These are phyloP conservation scores for Melanotaenia boesemani DNA, from an alignment of 2,797 vertebrate species.

Conservation along the genomic window DNA sequence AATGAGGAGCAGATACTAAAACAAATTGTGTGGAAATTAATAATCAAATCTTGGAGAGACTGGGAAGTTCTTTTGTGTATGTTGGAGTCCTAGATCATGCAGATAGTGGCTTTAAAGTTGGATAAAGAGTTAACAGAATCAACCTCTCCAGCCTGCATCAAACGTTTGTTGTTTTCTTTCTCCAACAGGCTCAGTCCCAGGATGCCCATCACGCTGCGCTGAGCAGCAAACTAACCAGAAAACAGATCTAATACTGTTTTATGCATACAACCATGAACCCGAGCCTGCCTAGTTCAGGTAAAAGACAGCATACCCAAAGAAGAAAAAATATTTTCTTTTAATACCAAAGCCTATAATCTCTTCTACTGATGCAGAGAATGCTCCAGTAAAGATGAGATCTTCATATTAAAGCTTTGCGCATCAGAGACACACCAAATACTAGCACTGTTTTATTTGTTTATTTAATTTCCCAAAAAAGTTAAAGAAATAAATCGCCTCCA, in stretches of 20 bases:
- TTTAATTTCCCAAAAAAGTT: too few relatives aligned
- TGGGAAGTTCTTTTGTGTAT: background rate
- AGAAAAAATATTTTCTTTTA: background rate
- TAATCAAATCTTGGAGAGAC: background rate
- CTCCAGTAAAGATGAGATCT: background rate
- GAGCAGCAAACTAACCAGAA: background rate
- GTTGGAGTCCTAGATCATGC: background rate
- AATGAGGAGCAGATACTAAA: background rate
- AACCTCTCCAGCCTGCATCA: background rate
- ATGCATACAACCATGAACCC: background rate
- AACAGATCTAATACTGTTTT: background rate
- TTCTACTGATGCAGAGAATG: background rate
- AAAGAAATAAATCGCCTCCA: too few relatives aligned
- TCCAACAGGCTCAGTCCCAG: background rate
- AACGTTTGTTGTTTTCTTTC: too few relatives aligned
- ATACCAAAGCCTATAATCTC: background rate
- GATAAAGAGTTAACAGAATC: background rate
- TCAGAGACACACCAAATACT: background rate
- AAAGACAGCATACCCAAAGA: background rate
- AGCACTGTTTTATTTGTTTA: too few relatives aligned
- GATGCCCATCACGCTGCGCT: background rate
- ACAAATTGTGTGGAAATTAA: background rate
- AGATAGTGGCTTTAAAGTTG: background rate
- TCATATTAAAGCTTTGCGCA: background rate
- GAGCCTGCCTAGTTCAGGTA: background rate